Conservation (phyloP, 2,113 vertebrate species). For the Chunga burmeisteri region DNA sequence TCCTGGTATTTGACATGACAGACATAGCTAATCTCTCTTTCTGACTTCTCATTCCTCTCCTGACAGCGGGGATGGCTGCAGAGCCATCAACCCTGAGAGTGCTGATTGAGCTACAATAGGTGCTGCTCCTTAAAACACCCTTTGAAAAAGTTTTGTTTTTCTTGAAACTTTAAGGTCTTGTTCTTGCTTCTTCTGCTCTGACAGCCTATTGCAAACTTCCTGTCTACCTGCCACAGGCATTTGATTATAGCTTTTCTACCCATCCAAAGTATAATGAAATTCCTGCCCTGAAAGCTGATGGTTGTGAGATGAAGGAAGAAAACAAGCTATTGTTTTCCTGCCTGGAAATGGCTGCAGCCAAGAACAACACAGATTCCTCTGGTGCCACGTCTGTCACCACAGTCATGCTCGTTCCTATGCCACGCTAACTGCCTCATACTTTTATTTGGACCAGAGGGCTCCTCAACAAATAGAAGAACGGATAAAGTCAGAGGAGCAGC, state of each 20-base stretch:
- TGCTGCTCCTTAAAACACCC: neutral
- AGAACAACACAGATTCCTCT: conserved; percentile 60
- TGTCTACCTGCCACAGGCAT: conserved; percentile 54
- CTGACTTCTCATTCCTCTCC: neutral
- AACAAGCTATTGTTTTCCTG: conserved; percentile 63
- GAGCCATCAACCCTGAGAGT: neutral
- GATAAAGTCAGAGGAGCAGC: conserved; percentile 42
- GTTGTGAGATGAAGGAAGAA: conserved; percentile 60
- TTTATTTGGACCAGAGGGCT: neutral
- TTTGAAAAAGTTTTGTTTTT: conserved; percentile 16
- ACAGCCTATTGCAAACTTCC: conserved; percentile 49
- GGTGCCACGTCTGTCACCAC: conserved; percentile 55
- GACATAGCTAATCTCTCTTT: neutral
- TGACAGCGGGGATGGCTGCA: neutral
- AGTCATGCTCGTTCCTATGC: conserved; percentile 19
- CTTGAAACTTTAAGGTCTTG: conserved; percentile 23
- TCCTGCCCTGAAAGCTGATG: neutral
- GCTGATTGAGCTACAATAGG: neutral
- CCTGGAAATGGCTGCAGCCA: conserved; percentile 64
- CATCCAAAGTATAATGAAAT: conserved; percentile 43
- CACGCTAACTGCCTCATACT: neutral
- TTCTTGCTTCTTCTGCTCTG: conserved; percentile 41
- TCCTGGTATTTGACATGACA: neutral
- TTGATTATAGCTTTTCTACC: conserved; percentile 39
- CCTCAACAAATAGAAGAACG: neutral